Evolutionary conservation across 2,888 invertebrate genomes (phyloP).

Genomic region (Caenorhabditis macrosperma): DNA sequence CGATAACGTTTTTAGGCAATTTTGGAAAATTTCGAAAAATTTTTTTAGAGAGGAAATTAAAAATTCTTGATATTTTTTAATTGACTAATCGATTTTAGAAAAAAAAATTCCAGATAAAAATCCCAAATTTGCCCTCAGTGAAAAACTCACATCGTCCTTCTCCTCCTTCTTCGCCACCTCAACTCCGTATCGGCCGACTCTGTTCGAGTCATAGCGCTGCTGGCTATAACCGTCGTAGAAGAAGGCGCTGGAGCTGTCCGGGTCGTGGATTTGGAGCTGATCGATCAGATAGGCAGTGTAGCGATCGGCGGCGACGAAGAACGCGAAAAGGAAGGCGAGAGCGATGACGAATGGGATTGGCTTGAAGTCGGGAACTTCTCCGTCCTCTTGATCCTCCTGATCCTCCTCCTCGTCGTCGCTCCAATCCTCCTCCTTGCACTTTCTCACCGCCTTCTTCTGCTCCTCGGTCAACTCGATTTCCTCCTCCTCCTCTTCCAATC

Average conservation of each 20-base stretch:
- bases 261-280: not conserved
- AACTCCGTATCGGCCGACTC: not conserved
- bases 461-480: conserved; percentile 11
- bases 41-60: too few relatives aligned
- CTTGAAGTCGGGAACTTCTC: not conserved
- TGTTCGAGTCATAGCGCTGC: conserved; percentile 26
- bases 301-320: conserved; percentile 32
- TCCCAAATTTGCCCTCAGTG: not conserved
- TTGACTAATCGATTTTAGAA: too few relatives aligned
- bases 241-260: not conserved
- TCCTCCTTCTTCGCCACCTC: not conserved
- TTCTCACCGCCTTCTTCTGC: conserved; percentile 7
- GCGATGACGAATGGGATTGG: conserved; percentile 8
- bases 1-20: too few relatives aligned
- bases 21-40: too few relatives aligned
- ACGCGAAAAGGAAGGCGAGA: conserved; percentile 1
- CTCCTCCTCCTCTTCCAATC: not conserved
- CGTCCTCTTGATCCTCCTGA: conserved; percentile 5
- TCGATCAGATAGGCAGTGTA: conserved; percentile 15
- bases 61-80: too few relatives aligned
- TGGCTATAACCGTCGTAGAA: conserved; percentile 19
- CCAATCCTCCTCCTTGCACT: conserved; percentile 39
- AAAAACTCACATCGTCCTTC: not conserved
- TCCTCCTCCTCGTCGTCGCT: conserved; percentile 5
- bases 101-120: not conserved